Conservation (phyloP, 2,888 invertebrate species). For the Theretra japonica region DNA sequence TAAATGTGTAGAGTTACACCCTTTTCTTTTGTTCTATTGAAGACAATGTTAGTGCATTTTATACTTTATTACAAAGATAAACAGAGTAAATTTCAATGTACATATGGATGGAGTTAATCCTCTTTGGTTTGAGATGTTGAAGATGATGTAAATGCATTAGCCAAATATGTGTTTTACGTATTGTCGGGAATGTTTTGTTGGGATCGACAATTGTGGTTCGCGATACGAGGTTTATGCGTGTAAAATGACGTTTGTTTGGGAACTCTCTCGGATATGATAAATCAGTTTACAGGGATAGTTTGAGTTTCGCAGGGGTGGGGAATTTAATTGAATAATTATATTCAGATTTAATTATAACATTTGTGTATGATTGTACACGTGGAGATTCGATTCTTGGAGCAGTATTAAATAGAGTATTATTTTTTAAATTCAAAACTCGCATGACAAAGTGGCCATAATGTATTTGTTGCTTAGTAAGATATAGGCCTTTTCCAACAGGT, state of each 20-base stretch:
- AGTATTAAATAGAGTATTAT: no score
- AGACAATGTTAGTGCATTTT: slow-evolving; percentile 53
- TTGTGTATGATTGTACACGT: neutral
- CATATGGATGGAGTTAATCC: slow-evolving; percentile 44
- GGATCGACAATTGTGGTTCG: slow-evolving; percentile 55
- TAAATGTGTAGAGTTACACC: slow-evolving; percentile 44
- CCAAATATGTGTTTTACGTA: slow-evolving; percentile 75
- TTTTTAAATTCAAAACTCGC: no score
- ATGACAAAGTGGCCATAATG: no score
- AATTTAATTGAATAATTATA: slow-evolving; percentile 68
- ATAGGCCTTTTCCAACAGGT: no score
- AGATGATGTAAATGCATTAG: slow-evolving; percentile 66
- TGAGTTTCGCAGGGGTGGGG: slow-evolving; percentile 69
- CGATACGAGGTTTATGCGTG: slow-evolving; percentile 81
- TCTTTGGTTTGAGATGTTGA: slow-evolving; percentile 50
- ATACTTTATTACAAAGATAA: slow-evolving; percentile 44
- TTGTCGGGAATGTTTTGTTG: slow-evolving; percentile 75
- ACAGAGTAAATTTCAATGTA: slow-evolving; percentile 48
- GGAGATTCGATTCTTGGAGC: no score
- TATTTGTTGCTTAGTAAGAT: no score
- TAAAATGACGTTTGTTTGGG: slow-evolving; percentile 84
- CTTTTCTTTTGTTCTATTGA: slow-evolving; percentile 50
- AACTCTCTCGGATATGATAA: slow-evolving; percentile 81
- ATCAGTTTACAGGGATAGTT: slow-evolving; percentile 80
- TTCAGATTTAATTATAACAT: slow-evolving; percentile 56